Evolutionary conservation across 2,888 invertebrate species (phyloP).

Genomic region (Rhagonycha lutea): DNA sequence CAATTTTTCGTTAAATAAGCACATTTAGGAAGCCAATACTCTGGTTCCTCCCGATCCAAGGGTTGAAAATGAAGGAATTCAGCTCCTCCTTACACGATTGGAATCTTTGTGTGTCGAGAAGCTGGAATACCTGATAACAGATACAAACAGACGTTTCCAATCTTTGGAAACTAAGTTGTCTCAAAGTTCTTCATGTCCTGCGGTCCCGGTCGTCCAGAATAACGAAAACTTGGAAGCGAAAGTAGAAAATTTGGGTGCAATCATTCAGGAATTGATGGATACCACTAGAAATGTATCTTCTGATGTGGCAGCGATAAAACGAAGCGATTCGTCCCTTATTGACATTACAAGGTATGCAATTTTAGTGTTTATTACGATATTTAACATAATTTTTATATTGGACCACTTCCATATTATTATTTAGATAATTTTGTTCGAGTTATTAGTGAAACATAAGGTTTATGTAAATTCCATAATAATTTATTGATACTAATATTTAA

Average conservation of each 20-base stretch:
- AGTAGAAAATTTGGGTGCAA: slow-evolving; percentile 37
- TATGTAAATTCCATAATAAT: neutral
- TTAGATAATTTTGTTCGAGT: no score
- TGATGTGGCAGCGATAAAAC: slow-evolving; percentile 37
- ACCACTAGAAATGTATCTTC: slow-evolving; percentile 33
- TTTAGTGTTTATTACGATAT: neutral
- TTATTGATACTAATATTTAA: no score
- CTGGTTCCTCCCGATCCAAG: neutral
- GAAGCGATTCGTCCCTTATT: slow-evolving; percentile 35
- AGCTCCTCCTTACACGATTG: slow-evolving; percentile 48
- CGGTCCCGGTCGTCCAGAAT: neutral
- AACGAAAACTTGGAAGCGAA: slow-evolving; percentile 25
- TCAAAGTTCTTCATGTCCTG: slow-evolving; percentile 10
- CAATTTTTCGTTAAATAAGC: neutral
- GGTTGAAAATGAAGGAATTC: slow-evolving; percentile 24
- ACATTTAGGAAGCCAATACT: neutral
- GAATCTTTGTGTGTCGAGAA: slow-evolving; percentile 54
- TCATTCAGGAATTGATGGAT: slow-evolving; percentile 39
- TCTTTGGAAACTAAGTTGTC: slow-evolving; percentile 52
- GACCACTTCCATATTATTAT: neutral
- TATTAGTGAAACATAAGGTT: no score
- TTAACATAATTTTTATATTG: no score
- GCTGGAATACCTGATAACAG: slow-evolving; percentile 50
- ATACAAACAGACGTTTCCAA: slow-evolving; percentile 51
- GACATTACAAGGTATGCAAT: slow-evolving; percentile 36